phyloP scores from a whole-genome alignment of 23 tunicate species.

The Trididemnum miniatum region DNA sequence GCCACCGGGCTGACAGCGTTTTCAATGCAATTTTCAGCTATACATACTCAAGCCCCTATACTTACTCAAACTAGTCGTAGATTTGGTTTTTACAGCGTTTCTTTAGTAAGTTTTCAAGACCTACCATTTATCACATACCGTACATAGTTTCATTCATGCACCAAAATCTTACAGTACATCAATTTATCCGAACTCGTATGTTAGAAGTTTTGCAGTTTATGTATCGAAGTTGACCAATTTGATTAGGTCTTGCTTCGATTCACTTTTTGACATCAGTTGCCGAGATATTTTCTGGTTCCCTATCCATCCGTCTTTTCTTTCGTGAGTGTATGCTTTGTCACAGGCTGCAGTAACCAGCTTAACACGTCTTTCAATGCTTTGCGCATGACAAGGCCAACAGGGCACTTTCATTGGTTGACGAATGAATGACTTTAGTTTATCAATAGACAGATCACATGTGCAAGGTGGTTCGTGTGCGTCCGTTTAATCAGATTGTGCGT shows the following conservation, averaged over 20 bases:
- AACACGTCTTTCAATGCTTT: not conserved
- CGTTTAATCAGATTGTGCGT: not conserved
- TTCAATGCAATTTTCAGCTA: too few relatives aligned
- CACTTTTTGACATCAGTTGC: not conserved
- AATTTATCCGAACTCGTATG: too few relatives aligned
- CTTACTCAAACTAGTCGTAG: too few relatives aligned
- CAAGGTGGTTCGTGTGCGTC: not conserved
- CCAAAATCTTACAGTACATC: too few relatives aligned
- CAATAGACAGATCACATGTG: not conserved
- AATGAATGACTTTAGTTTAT: not conserved
- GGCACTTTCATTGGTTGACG: not conserved
- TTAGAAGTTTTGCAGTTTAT: too few relatives aligned
- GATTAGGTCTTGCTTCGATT: not conserved
- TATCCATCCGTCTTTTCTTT: not conserved
- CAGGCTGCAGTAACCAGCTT: not conserved
- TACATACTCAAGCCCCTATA: too few relatives aligned
- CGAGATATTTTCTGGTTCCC: not conserved
- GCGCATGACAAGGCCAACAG: constrained; percentile 8
- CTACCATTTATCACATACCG: too few relatives aligned
- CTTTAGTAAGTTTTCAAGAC: too few relatives aligned
- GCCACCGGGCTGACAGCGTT: too few relatives aligned
- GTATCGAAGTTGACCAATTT: not conserved
- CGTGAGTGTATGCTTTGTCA: not conserved
- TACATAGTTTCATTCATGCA: too few relatives aligned
- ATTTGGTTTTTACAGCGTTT: too few relatives aligned